Evolutionary conservation across 92 coral and sea anemone species (phyloP).

Genomic region (Metridium senile): DNA sequence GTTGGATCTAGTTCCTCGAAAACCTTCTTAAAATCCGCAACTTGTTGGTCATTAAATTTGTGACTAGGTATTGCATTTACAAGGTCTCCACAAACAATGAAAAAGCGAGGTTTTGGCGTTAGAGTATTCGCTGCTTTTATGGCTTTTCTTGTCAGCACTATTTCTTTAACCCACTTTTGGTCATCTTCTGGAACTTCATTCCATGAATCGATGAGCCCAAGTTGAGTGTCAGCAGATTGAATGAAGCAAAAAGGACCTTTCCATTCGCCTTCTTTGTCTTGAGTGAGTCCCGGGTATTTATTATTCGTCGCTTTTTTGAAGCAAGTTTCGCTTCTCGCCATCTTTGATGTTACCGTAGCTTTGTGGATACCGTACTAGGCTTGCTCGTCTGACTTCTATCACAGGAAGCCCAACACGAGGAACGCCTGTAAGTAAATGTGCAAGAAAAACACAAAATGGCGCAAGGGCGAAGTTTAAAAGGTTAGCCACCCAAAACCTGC

Average conservation of each 20-base stretch:
- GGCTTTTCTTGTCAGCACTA: constrained; percentile 74
- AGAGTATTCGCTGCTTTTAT: constrained; percentile 79
- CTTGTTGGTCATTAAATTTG: constrained; percentile 81
- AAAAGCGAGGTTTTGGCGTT: constrained; percentile 92
- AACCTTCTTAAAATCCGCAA: constrained; percentile 79
- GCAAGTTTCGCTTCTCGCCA: constrained; percentile 59
- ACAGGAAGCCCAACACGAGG: constrained; percentile 35
- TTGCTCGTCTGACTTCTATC: neutral
- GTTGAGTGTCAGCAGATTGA: constrained; percentile 94
- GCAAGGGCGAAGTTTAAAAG: neutral
- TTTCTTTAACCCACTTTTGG: constrained; percentile 89
- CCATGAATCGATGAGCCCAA: constrained; percentile 96
- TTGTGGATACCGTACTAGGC: neutral
- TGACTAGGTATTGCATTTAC: constrained; percentile 92
- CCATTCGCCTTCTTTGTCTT: constrained; percentile 91
- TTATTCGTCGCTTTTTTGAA: constrained; percentile 61
- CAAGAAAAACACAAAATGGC: neutral
- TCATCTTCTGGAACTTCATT: constrained; percentile 77
- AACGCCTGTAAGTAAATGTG: constrained; percentile 14
- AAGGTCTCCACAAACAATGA: constrained; percentile 97
- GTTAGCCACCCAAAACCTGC: neutral
- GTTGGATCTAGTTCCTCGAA: constrained; percentile 86
- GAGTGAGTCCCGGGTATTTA: constrained; percentile 74
- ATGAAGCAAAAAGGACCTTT: constrained; percentile 91
- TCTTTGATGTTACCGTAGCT: constrained; percentile 43